Evolutionary conservation across 2,888 invertebrate genomes (phyloP).

Genomic region (Beris chalybata): DNA sequence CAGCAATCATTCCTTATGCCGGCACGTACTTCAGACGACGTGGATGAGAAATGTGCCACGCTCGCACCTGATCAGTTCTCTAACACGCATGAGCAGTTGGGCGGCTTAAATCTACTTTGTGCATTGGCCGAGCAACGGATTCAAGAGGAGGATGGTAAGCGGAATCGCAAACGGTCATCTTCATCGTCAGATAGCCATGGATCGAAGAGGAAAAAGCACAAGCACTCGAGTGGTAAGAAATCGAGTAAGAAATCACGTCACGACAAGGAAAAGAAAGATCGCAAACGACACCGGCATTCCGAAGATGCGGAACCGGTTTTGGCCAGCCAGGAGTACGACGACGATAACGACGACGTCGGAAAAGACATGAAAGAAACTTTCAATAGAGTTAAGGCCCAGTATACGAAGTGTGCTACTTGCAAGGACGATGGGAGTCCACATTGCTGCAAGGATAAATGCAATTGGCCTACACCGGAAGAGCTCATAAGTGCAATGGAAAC

Average conservation of each 20-base stretch:
- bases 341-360: constrained; percentile 47
- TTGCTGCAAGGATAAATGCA: constrained; percentile 43
- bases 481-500: constrained; percentile 75
- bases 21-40: constrained; percentile 36
- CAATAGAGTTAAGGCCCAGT: constrained; percentile 41
- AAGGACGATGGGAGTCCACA: constrained; percentile 30
- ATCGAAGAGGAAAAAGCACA: constrained; percentile 57
- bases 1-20: constrained; percentile 23
- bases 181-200: constrained; percentile 48
- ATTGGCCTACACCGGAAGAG: constrained; percentile 60
- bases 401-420: constrained; percentile 47
- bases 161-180: constrained; percentile 39
- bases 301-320: constrained; percentile 45
- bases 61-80: constrained; percentile 27
- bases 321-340: constrained; percentile 5
- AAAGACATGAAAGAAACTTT: constrained; percentile 41
- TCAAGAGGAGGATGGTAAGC: constrained; percentile 66
- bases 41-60: constrained; percentile 21
- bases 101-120: constrained; percentile 75
- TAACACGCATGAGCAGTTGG: constrained; percentile 56
- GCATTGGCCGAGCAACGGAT: constrained; percentile 83
- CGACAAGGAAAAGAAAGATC: constrained; percentile 35
- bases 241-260: constrained; percentile 53
- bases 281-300: constrained; percentile 45
- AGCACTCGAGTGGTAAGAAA: constrained; percentile 56